These are phyloP conservation scores for Fopius arisanus DNA, from an alignment of 1,140 invertebrate genomes.

Conservation along the genomic window DNA sequence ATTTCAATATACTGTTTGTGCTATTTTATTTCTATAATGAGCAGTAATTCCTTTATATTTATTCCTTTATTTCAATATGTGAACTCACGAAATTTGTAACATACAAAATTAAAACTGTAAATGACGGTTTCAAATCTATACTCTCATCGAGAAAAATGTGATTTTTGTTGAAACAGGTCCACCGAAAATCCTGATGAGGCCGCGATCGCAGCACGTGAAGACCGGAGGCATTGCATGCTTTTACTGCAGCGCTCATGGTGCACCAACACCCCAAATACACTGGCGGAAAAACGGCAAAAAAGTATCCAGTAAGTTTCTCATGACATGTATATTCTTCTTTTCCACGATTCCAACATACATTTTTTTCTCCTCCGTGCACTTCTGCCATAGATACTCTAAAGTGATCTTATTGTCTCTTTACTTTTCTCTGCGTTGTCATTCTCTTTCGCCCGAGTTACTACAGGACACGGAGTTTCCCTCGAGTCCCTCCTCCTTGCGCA, in stretches of 20 bases:
- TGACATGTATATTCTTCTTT: background rate
- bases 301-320: constrained; percentile 75
- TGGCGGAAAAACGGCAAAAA: constrained; percentile 91
- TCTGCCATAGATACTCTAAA: constrained; percentile 3
- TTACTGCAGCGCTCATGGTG: constrained; percentile 91
- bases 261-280: constrained; percentile 86
- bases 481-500: background rate
- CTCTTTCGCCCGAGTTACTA: constrained; percentile 19
- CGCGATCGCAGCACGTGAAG: constrained; percentile 86
- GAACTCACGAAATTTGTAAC: too few species aligned
- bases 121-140: too few species aligned
- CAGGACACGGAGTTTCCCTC: background rate
- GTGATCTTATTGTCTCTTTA: constrained; percentile 29
- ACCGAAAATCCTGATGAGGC: constrained; percentile 86
- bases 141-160: background rate
- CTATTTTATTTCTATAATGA: too few species aligned
- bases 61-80: too few species aligned
- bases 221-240: constrained; percentile 92
- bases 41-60: too few species aligned
- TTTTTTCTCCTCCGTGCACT: background rate
- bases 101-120: too few species aligned
- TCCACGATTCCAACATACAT: background rate
- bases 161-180: constrained; percentile 77
- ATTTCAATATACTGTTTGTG: too few species aligned
- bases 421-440: constrained; percentile 13